Conservation (phyloP, 2,888 invertebrate species). For the Prosopocoilus inquinatus region DNA sequence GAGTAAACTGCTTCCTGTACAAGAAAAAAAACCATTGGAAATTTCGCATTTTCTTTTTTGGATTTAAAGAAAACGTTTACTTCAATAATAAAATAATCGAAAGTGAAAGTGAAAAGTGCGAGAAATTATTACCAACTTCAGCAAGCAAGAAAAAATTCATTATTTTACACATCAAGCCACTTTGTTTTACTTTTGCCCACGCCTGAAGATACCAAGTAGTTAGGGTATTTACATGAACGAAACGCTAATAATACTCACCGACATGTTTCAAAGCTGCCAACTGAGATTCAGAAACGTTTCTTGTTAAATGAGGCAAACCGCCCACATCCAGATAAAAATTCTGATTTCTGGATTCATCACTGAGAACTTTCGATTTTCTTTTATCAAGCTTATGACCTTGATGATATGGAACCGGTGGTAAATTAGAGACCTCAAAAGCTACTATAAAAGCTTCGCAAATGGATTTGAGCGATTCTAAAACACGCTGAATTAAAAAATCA, state of each 20-base stretch:
- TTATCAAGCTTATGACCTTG: constrained; percentile 70
- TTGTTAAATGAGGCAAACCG: constrained; percentile 64
- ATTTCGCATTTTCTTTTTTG: too few relatives aligned
- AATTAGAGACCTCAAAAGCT: constrained; percentile 71
- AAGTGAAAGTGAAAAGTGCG: too few relatives aligned
- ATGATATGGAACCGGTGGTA: constrained; percentile 64
- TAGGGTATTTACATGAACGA: too few relatives aligned
- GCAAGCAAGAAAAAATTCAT: too few relatives aligned
- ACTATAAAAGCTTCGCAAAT: constrained; percentile 85
- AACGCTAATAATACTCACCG: constrained; percentile 53
- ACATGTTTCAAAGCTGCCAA: constrained; percentile 73
- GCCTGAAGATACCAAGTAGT: too few relatives aligned
- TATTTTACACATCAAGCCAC: too few relatives aligned
- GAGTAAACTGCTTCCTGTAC: too few relatives aligned
- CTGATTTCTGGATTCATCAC: constrained; percentile 50
- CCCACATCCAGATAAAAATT: constrained; percentile 64
- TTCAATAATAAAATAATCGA: too few relatives aligned
- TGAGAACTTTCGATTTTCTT: constrained; percentile 61
- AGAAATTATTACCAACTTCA: too few relatives aligned
- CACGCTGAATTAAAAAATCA: not conserved
- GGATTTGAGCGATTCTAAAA: constrained; percentile 81
- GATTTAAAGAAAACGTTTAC: too few relatives aligned
- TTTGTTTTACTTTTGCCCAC: too few relatives aligned
- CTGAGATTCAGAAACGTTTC: constrained; percentile 89
- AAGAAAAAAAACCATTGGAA: too few relatives aligned